phyloP scores from a whole-genome alignment of 2,113 vertebrate genomes.

The Pycnonotus jocosus region DNA sequence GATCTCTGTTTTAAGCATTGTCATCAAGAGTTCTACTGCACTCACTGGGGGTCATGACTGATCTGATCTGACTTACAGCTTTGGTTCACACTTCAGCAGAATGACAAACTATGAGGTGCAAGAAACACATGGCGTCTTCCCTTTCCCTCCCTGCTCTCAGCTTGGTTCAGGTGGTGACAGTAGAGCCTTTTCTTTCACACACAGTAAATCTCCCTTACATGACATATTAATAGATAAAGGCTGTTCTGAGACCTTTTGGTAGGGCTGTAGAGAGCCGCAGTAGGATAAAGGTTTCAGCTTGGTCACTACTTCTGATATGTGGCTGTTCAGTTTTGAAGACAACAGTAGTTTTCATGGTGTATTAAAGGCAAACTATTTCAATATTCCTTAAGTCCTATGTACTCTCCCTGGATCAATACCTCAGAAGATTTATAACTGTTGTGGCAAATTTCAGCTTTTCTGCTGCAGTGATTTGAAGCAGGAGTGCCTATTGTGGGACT shows the following conservation, averaged over 20 bases:
- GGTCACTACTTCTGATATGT: neutral
- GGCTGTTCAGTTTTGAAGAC: neutral
- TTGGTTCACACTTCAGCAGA: neutral
- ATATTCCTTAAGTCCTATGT: neutral
- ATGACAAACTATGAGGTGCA: neutral
- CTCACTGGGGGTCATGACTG: neutral
- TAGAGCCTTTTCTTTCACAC: neutral
- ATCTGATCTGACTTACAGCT: neutral
- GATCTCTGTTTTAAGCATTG: neutral
- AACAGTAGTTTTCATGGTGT: neutral
- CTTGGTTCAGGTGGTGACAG: neutral
- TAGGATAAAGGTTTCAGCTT: neutral
- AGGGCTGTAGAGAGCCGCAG: neutral
- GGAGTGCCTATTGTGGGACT: neutral
- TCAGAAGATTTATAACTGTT: neutral
- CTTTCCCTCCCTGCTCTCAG: neutral
- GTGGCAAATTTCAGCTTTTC: neutral
- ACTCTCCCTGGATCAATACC: neutral
- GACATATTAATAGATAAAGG: neutral
- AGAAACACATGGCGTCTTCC: neutral
- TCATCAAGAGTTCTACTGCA: neutral
- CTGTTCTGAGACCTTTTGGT: neutral
- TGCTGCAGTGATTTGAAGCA: neutral
- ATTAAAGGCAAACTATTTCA: neutral
- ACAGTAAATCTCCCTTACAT: neutral